Evolutionary conservation across 2,113 vertebrate species (phyloP).

Genomic region (Prolemur simus): DNA sequence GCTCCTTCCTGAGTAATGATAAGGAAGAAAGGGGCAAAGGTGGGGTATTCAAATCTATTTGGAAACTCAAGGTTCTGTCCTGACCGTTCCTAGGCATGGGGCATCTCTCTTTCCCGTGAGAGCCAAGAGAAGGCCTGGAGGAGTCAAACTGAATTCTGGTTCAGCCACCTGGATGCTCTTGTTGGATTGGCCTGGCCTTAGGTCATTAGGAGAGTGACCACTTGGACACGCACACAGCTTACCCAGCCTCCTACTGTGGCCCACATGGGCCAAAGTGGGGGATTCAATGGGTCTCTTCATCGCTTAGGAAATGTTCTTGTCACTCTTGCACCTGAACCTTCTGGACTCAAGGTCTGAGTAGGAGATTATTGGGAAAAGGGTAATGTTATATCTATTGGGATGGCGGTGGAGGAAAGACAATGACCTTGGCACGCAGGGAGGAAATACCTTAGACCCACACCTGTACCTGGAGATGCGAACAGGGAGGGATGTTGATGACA

Average conservation of each 20-base stretch:
- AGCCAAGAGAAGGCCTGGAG: not conserved
- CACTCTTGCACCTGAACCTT: not conserved
- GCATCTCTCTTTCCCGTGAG: not conserved
- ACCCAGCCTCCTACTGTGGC: not conserved
- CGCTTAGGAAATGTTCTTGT: not conserved
- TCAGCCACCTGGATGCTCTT: not conserved
- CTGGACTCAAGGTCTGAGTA: not conserved
- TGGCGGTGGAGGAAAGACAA: not conserved
- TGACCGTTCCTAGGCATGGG: not conserved
- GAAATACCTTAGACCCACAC: not conserved
- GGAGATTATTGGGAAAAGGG: not conserved
- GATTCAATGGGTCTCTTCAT: accelerated
- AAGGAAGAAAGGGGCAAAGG: not conserved
- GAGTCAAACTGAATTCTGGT: not conserved
- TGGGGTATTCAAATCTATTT: not conserved
- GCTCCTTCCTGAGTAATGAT: not conserved
- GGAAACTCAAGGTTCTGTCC: not conserved
- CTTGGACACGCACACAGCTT: not conserved
- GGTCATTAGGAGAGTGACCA: not conserved
- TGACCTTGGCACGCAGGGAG: too few relatives aligned
- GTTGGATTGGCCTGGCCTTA: not conserved
- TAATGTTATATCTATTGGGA: not conserved
- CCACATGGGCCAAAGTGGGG: not conserved
- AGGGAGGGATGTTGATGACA: not conserved
- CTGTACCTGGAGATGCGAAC: not conserved